phyloP scores from a whole-genome alignment of 2,888 invertebrate species.

The Tachina lurida region DNA sequence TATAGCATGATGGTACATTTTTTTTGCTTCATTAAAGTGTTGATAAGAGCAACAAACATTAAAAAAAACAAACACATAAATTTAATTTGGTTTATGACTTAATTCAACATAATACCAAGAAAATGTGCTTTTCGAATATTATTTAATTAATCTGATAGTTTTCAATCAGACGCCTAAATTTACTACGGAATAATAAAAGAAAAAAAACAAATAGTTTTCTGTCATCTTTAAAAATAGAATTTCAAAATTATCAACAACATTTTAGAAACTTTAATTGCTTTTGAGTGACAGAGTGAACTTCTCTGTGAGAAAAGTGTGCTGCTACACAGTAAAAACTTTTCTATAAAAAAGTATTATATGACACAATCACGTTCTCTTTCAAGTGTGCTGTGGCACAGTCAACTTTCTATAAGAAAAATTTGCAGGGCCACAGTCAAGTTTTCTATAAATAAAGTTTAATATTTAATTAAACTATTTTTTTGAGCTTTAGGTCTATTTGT shows the following conservation, averaged over 20 bases:
- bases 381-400: no score
- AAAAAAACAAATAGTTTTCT: not conserved
- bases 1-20: not conserved
- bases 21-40: constrained; percentile 1
- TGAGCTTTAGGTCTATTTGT: no score
- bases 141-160: constrained; percentile 14
- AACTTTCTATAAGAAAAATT: no score
- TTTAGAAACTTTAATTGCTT: not conserved
- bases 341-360: no score
- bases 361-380: no score
- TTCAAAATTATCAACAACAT: constrained; percentile 4
- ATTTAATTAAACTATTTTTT: no score
- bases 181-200: not conserved
- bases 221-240: constrained; percentile 57
- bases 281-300: not conserved
- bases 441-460: no score
- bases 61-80: constrained; percentile 16
- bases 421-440: no score
- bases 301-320: no score
- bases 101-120: constrained; percentile 30
- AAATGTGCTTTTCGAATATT: not conserved
- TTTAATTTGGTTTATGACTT: constrained; percentile 49
- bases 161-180: not conserved
- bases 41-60: constrained; percentile 19
- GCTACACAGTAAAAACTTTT: no score